These are phyloP conservation scores for Trichopria drosophilae DNA, from an alignment of 2,888 invertebrate species.

Conservation along the genomic window DNA sequence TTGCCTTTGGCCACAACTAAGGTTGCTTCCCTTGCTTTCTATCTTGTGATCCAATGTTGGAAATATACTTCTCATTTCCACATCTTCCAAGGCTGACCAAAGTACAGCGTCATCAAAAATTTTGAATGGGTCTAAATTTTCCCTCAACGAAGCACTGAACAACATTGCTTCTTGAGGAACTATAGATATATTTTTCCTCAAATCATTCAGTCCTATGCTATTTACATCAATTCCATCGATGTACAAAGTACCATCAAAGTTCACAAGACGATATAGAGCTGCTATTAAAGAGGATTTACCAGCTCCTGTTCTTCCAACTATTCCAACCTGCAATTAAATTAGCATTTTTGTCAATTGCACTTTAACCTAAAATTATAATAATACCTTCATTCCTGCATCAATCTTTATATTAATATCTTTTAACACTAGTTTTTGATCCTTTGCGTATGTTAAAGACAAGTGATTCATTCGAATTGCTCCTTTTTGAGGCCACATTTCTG, in stretches of 20 bases:
- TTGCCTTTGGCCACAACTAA: constrained; percentile 87
- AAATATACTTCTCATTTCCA: constrained; percentile 71
- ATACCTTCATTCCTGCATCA: constrained; percentile 70
- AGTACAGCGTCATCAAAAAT: constrained; percentile 71
- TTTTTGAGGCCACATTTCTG: constrained; percentile 68
- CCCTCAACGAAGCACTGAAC: constrained; percentile 79
- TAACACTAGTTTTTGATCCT: constrained; percentile 69
- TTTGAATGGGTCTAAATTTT: constrained; percentile 82
- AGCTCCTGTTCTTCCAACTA: constrained; percentile 87
- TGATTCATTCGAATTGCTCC: constrained; percentile 68
- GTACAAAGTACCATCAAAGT: constrained; percentile 72
- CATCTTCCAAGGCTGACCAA: constrained; percentile 77
- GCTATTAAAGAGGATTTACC: constrained; percentile 82
- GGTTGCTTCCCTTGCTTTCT: constrained; percentile 79
- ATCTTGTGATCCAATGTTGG: constrained; percentile 69
- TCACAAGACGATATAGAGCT: constrained; percentile 75
- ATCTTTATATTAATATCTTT: constrained; percentile 73
- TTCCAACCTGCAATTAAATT: constrained; percentile 67
- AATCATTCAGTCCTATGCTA: constrained; percentile 71
- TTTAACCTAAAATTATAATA: constrained; percentile 7
- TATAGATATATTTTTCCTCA: constrained; percentile 81
- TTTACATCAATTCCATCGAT: constrained; percentile 77
- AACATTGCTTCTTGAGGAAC: constrained; percentile 90
- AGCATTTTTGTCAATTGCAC: no score
- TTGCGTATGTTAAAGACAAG: constrained; percentile 67